These are phyloP conservation scores for Cheilosia urbana DNA, from an alignment of 2,888 invertebrate species.

Conservation along the genomic window DNA sequence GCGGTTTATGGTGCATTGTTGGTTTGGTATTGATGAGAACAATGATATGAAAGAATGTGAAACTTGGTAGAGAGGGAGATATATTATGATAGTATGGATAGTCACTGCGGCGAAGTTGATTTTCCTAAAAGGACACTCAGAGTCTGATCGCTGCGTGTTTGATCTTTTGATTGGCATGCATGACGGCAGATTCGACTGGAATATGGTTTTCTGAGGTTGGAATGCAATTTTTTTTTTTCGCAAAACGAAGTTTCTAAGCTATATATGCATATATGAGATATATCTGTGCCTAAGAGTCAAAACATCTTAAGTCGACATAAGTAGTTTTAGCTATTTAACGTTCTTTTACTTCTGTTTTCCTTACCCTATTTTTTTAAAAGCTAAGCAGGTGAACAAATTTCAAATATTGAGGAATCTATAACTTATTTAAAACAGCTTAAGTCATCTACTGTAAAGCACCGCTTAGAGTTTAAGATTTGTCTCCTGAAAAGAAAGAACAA, in stretches of 20 bases:
- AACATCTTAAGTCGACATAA: no score
- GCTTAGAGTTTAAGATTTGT: no score
- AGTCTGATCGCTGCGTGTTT: slow-evolving; percentile 47
- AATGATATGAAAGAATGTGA: slow-evolving; percentile 73
- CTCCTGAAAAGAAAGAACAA: no score
- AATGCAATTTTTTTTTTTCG: slow-evolving; percentile 29
- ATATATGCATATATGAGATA: background rate
- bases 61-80: slow-evolving; percentile 18
- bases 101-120: slow-evolving; percentile 36
- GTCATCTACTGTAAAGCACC: no score
- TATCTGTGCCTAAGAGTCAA: no score
- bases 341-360: no score
- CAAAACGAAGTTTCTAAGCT: background rate
- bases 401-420: no score
- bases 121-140: slow-evolving; percentile 59
- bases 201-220: slow-evolving; percentile 21
- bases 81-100: slow-evolving; percentile 34
- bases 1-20: slow-evolving; percentile 76
- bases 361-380: no score
- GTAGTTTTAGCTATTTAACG: no score
- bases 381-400: no score
- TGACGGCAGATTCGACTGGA: background rate
- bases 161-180: slow-evolving; percentile 75
- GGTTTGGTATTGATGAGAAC: slow-evolving; percentile 70
- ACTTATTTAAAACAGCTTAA: no score